Base-by-base conservation (phyloP, 2,888 invertebrate species). In the Muscina levida region DNA sequence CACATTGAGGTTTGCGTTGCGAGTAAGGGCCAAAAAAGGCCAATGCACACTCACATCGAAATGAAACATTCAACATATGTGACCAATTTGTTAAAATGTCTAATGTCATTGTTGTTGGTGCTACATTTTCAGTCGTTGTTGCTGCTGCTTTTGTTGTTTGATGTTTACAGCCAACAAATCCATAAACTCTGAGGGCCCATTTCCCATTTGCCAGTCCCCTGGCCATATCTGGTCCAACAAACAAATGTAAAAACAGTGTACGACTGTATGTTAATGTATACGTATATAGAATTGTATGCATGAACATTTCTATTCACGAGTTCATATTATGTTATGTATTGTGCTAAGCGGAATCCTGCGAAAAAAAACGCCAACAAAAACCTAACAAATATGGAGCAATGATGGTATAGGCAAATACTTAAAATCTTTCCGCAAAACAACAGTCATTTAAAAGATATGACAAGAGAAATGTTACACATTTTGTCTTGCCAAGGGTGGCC, bases 81-180 rank as follows among this genome's bases (percentile, higher is more conserved):
- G 62, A 62, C 62, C 62, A 62, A 62, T 62, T 62, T 62, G 62
- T 62, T 42, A 62, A 62, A 62, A 62, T 62, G 62, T 62, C 62
- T 62, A 62, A 62, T 62, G 62, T 19, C 62, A 22, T 22, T 62
- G 62, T 22, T 59, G 59, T 59, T 59, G 59, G 10, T 59, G 53
- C 31, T 31, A 8, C n/a, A n/a, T n/a, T 31, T 31, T 3, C 31
- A 5, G 31, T 8, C 8, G 44, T 3, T 22, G 51, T 44, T 44
- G 11, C 31, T 31, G 53, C 62, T 42, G 62, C 42, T 15, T 15
- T 6, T 19, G n/a, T 39, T 17, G 8, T 19, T 39, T 37, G 59
- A 37, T 37, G 19, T 59, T 37, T 39, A 24, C 11, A 53, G 53
- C 17, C 59, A 42, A n/a, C 15, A 22, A 57, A 31, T 57, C 22